A percentile compares a stretch with the other conserved stretches of the same genome.
phyloP scores from a whole-genome alignment of 2,797 vertebrate genomes.

The Streptopelia turtur region DNA sequence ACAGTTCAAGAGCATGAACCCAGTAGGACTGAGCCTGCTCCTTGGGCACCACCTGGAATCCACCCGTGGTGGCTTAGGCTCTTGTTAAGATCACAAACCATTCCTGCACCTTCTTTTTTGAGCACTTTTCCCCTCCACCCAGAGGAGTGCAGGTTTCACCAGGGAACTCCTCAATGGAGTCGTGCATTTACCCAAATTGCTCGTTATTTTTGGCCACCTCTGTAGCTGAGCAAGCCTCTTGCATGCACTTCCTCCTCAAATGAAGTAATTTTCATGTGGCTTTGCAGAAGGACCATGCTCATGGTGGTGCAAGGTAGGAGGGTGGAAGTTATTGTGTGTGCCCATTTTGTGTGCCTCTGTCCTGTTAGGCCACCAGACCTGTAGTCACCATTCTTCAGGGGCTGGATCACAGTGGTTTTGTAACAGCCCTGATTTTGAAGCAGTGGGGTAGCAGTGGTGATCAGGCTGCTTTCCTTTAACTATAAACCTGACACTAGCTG shows the following conservation, averaged over 20 bases:
- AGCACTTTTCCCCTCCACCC: background rate
- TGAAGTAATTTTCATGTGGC: background rate
- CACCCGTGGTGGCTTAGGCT: accelerated
- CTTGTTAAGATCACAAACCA: background rate
- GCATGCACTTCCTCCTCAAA: background rate
- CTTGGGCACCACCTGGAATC: background rate
- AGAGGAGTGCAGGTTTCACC: background rate
- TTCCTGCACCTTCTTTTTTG: background rate
- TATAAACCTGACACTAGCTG: background rate
- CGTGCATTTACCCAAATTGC: background rate
- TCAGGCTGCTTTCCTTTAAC: background rate
- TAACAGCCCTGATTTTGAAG: background rate
- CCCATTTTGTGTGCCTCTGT: background rate
- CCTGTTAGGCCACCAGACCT: background rate
- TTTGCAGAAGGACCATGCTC: background rate
- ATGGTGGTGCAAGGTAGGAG: background rate
- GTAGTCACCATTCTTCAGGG: background rate
- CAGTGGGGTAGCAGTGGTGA: accelerated
- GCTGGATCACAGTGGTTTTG: background rate
- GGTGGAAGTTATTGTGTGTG: background rate
- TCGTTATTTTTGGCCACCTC: background rate
- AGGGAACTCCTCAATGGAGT: background rate
- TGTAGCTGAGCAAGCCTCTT: background rate
- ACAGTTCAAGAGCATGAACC: background rate
- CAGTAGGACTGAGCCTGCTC: background rate